Base-by-base conservation (phyloP, 2,797 vertebrate species). In the Enteromius thamalakanensis region DNA sequence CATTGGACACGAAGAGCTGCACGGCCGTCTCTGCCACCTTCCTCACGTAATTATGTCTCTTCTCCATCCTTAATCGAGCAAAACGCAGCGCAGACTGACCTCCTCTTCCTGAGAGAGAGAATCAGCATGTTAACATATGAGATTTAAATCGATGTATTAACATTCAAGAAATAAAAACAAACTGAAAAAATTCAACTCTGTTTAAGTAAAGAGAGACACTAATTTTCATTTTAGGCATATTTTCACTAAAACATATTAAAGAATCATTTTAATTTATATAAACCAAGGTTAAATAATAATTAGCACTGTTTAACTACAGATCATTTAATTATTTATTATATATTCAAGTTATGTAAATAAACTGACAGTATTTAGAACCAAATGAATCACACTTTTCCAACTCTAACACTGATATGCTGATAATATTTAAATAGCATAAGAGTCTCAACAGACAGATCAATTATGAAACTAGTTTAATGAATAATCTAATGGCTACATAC, bases 1-100 rank as follows among this genome's bases (percentile, higher is more conserved):
- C 98, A 0, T 97, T 98, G 81, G 97, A 98, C 89, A 99, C 97
- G 90, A 98, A 99, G 32, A 99, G 97, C 91, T 99, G 98, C 89
- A 99, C 97, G 32, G 98, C 97, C 0, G 98, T 99, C 94, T 99
- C 98, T 1, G 98, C 98, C 89, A 99, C 98, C 94, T 99, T 99
- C 87, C 98, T 95, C 88, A 99, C 98, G 2, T 99, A 99, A 94
- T 99, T 99, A 93, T 99, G 98, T 89, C 98, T 95, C 90, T 99
- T 99, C 89, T 99, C 98, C 97, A 99, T 99, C 92, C 98, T 94
- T 90, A 99, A 94, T 89, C 98, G 98, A 88, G 98, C 98, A 79
- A 99, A 99, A 93, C 98, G 98, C 92, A 99, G 92, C 70, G 98
- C 98, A 87, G 98, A 99, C 88, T 99, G 98, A 81, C 98, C 98